Base-by-base conservation (phyloP, 1,140 invertebrate species). In the Campoletis sonorensis region DNA sequence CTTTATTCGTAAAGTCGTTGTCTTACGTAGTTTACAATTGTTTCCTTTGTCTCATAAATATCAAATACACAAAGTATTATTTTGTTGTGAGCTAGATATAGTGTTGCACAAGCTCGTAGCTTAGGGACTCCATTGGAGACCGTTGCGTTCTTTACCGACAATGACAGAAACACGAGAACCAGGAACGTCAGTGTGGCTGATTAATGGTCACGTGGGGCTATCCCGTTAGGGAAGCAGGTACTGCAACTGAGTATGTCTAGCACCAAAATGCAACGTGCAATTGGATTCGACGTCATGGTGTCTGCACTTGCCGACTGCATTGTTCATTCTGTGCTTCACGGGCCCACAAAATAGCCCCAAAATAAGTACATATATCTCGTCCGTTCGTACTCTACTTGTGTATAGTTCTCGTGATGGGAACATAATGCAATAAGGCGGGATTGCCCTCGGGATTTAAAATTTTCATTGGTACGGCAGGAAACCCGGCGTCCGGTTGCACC, bases 281-380 rank as follows among this genome's bases (percentile, higher is more conserved):
- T 37, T 79, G 75, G 37, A 61, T 89, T 88, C 75, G 86, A 85
- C 85, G 87, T 89, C 87, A 88, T 87, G 87, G 85, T 86, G 84
- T 87, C 86, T 88, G 86, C 85, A 11, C 81, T 83, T 70, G 67
- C 81, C 82, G 86, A 86, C 87, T 86, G 86, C 85, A 87, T 88
- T 89, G 86, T 85, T 83, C 76, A 72, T 72, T 72, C 40, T 40
- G 70, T 72, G 70, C 40, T 49, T 49, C 37, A 40, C 40, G 75
- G 40, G 58, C 81, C 58, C 71, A 84, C 70, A 79, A 85, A 84
- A 83, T 70, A 67, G 51, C 78, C 79, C 79, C 79, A 49, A 82
- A 76, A 54, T 68, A 75, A 21, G 11, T 64, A 18, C 72, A 64
- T 49, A 58, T 33, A 23, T 75, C 10, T 64, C 5, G 61, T 26